Conservation (phyloP, 2,797 vertebrate genomes). For the Moxostoma hubbsi region DNA sequence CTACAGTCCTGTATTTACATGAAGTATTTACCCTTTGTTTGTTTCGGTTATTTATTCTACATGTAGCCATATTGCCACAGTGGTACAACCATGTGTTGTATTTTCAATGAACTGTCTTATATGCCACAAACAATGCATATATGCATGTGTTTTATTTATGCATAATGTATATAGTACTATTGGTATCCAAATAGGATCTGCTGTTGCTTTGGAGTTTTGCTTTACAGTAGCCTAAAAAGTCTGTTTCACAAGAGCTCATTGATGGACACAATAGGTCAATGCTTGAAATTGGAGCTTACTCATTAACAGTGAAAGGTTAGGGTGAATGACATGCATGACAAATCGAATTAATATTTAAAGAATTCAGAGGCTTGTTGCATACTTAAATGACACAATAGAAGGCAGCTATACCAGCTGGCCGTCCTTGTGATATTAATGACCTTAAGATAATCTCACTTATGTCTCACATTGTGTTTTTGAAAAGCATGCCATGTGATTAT, state of each 20-base stretch:
- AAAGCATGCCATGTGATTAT: not conserved
- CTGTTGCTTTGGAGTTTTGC: not conserved
- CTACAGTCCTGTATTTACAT: no score
- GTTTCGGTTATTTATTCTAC: not conserved
- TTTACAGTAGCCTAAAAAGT: not conserved
- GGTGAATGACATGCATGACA: not conserved
- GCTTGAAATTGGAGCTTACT: not conserved
- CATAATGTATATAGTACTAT: no score
- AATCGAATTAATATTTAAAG: not conserved
- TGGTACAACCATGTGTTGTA: no score
- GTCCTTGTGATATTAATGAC: constrained; percentile 5
- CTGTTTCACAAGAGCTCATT: not conserved
- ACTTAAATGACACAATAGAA: not conserved
- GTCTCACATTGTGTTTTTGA: not conserved
- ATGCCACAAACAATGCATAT: no score
- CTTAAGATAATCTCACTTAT: not conserved
- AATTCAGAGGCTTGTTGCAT: not conserved
- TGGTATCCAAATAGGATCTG: not conserved
- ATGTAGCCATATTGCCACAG: not conserved
- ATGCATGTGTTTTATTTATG: no score
- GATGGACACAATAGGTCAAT: not conserved
- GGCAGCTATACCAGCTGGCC: not conserved
- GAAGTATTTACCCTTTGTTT: no score
- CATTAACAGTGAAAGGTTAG: not conserved
- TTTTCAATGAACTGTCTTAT: no score